Base-by-base conservation (phyloP, 2,888 invertebrate species). In the Halictus ligatus region DNA sequence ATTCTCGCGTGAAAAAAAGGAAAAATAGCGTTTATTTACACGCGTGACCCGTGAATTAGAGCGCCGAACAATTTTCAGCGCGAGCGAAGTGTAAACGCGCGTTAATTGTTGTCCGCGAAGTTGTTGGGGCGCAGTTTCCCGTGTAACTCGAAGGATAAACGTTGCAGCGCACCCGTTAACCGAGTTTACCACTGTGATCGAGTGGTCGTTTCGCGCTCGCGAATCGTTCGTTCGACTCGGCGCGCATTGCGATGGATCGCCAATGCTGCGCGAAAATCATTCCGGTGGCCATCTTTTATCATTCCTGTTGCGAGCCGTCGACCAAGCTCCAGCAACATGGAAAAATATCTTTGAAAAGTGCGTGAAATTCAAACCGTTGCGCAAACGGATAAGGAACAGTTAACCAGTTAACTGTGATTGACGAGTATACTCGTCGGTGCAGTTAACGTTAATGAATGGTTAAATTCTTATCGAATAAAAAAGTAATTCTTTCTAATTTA, bases 21-120 rank as follows among this genome's bases (percentile, higher is more conserved):
- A 15, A 40, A 40, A 69, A 69, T n/a, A 12, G 18, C 21, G 35
- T 69, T 69, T 69, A 69, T 69, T 69, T 69, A 35, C 69, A 43
- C 21, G 5, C n/a, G 35, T 64, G 64, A 21, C 43, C 35, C 12
- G 69, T 69, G 43, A 69, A 40, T 69, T 69, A 69, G 67, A 69
- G 21, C 40, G 5, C 0, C 21, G 40, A n/a, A n/a, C 69, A 40
- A 43, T 69, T 69, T 69, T 35, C 43, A 69, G 18, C 40, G n/a
- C 43, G 40, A n/a, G 43, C 35, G 43, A 69, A 69, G 40, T 69
- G 69, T 69, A 69, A 69, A 69, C n/a, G 40, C 43, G 35, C 21
- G 69, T 21, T 40, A 69, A 69, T 69, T 69, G 69, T 69, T 35
- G 69, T 35, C 67, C 67, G 67, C 67, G 67, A 67, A 67, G 69